Conservation (phyloP, 2,113 vertebrate species). For the Pandion haliaetus region DNA sequence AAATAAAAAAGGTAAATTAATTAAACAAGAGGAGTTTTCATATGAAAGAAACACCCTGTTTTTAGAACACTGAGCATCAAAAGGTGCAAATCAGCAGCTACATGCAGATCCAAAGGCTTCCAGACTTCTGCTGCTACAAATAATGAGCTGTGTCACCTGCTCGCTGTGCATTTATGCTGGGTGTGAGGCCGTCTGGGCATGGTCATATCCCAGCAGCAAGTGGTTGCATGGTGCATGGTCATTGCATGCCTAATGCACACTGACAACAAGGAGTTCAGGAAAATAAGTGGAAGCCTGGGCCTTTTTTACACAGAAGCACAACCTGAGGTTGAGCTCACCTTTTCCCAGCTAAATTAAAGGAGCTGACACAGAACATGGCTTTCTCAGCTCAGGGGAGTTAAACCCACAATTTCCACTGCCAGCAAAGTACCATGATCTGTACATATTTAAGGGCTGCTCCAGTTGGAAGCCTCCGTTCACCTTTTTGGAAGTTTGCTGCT, state of each 20-base stretch:
- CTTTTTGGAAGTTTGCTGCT: not conserved
- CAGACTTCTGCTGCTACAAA: not conserved
- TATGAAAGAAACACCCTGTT: not conserved
- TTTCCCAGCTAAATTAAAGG: not conserved
- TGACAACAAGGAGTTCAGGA: not conserved
- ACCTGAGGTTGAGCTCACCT: not conserved
- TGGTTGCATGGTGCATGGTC: not conserved
- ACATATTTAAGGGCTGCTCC: not conserved
- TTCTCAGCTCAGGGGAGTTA: not conserved
- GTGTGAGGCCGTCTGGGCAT: not conserved
- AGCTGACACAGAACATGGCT: not conserved
- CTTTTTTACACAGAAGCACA: not conserved
- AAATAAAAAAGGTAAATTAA: not conserved
- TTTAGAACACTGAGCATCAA: not conserved
- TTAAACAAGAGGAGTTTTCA: not conserved
- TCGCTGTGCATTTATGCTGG: not conserved
- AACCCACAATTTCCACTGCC: not conserved
- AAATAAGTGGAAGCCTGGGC: not conserved
- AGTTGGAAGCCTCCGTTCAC: not conserved
- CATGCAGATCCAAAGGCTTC: not conserved
- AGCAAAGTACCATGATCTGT: not conserved
- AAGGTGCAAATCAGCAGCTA: not conserved
- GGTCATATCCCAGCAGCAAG: not conserved
- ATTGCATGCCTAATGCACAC: not conserved
- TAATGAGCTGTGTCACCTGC: not conserved